Base-by-base conservation (phyloP, 2,113 vertebrate genomes). In the Corythornis vintsioides region DNA sequence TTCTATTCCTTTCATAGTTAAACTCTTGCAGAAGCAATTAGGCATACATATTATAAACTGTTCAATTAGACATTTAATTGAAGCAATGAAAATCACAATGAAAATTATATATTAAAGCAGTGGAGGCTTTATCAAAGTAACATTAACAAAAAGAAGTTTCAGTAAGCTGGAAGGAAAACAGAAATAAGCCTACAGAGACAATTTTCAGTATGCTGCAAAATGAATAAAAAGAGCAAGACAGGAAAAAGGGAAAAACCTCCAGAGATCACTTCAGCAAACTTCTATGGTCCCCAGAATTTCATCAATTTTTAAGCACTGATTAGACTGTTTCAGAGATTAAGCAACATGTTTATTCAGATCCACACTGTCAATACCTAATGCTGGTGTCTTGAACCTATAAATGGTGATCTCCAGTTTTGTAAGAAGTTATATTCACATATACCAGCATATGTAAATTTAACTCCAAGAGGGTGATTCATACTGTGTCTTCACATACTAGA, bases 1-100 rank as follows among this genome's bases (percentile, higher is more conserved):
- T 89, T 73, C 64, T 65, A 10, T n/a, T 78, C 60, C n/a, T 92
- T 93, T 73, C 86, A 67, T 33, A 79, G 79, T 88, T 95, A 95
- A 95, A 69, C 88, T 93, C 60, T 53, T 64, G 55, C 45, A 96
- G 81, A 87, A 93, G 83, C 88, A 89, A 85, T 95, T 94, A 95
- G 78, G 52, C 83, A 71, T 81, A 31, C 56, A 52, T 45, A 66
- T 93, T 80, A 90, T 74, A 93, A 95, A 93, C 83, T 95, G 88
- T 60, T 95, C 88, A 96, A 86, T 95, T 95, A 95, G 93, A 50
- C 66, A 85, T 59, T 92, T 96, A 89, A 96, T 61, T 94, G 93
- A 83, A 94, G 86, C 86, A 93, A 59, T 92, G 75, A 92, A 96
- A 93, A 61, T 64, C 70, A 84, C 86, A 92, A 91, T 93, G 92